These are phyloP conservation scores for Tenualosa thibaudeaui DNA, from an alignment of 2,797 vertebrate genomes.

Conservation along the genomic window DNA sequence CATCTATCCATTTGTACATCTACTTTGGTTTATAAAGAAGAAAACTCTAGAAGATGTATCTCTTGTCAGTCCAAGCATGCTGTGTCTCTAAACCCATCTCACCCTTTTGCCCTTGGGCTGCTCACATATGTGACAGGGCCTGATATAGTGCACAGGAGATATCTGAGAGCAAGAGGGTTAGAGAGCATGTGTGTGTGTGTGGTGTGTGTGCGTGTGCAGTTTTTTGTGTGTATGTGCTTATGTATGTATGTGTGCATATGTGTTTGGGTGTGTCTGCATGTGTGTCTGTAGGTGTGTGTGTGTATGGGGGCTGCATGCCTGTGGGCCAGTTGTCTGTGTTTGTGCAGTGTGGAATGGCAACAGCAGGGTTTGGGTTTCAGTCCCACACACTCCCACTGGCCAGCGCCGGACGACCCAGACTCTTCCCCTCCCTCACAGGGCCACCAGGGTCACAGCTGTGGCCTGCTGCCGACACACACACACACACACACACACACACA, in stretches of 20 bases:
- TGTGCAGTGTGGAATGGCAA: constrained; percentile 16
- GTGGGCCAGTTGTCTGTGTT: constrained; percentile 10
- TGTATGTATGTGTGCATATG: background rate
- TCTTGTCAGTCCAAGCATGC: background rate
- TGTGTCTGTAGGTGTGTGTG: constrained; percentile 3
- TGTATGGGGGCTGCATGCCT: background rate
- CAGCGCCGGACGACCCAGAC: background rate
- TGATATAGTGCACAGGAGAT: background rate
- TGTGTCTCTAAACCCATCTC: background rate
- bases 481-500: constrained; percentile 2
- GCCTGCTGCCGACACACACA: background rate
- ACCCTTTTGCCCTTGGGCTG: background rate
- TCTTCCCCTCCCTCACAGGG: background rate
- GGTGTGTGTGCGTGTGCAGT: background rate
- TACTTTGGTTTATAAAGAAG: background rate
- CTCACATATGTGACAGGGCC: background rate
- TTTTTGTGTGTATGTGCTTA: background rate
- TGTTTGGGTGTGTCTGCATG: background rate
- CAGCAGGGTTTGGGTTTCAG: constrained; percentile 18
- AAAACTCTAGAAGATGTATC: background rate
- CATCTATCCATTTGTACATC: background rate
- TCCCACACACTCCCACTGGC: constrained; percentile 1
- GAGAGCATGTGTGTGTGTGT: constrained; percentile 3
- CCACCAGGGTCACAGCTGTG: constrained; percentile 18
- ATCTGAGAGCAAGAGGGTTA: background rate